These are phyloP conservation scores for Chrysodeixis includens DNA, from an alignment of 2,888 invertebrate genomes.

Conservation along the genomic window DNA sequence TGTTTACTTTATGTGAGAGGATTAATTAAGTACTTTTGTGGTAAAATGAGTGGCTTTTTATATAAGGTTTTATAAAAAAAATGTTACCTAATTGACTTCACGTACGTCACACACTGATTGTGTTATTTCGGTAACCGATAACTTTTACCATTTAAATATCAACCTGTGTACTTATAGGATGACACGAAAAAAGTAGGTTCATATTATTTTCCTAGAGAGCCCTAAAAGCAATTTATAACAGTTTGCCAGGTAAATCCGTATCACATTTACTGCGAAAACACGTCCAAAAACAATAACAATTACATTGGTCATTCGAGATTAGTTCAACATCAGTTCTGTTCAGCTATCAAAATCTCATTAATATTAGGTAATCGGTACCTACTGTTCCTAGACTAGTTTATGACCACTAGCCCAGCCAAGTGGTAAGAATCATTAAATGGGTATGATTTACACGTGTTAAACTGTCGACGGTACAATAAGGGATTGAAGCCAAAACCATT, in stretches of 20 bases:
- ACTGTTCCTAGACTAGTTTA: constrained; percentile 10
- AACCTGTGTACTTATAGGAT: too few relatives aligned
- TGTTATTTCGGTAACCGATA: too few relatives aligned
- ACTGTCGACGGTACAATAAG: constrained; percentile 3
- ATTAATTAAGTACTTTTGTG: constrained; percentile 10
- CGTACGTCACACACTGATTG: too few relatives aligned
- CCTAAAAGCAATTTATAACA: too few relatives aligned
- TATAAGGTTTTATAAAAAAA: too few relatives aligned
- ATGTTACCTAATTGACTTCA: too few relatives aligned
- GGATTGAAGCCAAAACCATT: background rate
- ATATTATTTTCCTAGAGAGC: too few relatives aligned
- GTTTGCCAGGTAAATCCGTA: background rate
- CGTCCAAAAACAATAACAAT: constrained; percentile 34
- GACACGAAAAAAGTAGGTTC: too few relatives aligned
- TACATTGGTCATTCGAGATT: constrained; percentile 13
- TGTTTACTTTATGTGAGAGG: constrained; percentile 14
- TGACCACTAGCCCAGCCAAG: constrained; percentile 25
- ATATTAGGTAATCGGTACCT: background rate
- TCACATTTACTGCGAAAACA: constrained; percentile 15
- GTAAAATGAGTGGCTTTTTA: background rate
- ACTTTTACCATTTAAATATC: too few relatives aligned
- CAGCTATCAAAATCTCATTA: background rate
- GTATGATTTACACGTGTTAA: constrained; percentile 32
- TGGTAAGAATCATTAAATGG: constrained; percentile 24
- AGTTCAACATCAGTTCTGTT: constrained; percentile 7